A percentile compares a stretch with the other conserved stretches of the same genome.
These are phyloP conservation scores for Chaetorhynchus papuensis DNA, from an alignment of 2,113 vertebrate genomes.

Conservation along the genomic window DNA sequence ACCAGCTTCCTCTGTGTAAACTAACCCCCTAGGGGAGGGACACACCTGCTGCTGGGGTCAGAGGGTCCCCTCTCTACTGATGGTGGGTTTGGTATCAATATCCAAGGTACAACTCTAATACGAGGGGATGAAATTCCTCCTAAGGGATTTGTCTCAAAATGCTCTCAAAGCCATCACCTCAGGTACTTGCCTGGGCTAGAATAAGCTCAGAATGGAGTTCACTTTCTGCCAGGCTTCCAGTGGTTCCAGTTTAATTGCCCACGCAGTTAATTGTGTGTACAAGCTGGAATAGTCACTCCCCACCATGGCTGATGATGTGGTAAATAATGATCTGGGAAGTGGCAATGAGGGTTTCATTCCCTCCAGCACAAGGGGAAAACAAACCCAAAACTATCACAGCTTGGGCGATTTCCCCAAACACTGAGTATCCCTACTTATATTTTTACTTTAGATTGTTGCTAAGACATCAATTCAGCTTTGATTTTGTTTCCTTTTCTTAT, in stretches of 20 bases:
- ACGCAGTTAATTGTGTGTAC: neutral
- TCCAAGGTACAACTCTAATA: neutral
- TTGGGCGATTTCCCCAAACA: neutral
- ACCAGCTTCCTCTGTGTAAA: neutral
- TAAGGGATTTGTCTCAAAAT: neutral
- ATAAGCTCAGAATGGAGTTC: neutral
- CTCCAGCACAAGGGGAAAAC: neutral
- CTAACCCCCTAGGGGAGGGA: neutral
- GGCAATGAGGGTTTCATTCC: neutral
- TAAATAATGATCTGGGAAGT: neutral
- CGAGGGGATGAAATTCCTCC: neutral
- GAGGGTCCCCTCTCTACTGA: neutral
- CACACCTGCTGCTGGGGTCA: neutral
- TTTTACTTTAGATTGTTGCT: neutral
- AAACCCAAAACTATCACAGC: neutral
- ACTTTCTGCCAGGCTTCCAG: neutral
- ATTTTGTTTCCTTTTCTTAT: neutral
- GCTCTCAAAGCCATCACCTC: neutral
- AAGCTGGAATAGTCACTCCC: neutral
- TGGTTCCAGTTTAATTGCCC: neutral
- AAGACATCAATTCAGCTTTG: neutral
- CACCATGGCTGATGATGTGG: neutral
- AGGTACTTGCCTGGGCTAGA: neutral
- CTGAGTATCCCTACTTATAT: neutral
- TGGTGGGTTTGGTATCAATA: neutral